Evolutionary conservation across 2,888 invertebrate species (phyloP).

Genomic region (Hetaerina titia): DNA sequence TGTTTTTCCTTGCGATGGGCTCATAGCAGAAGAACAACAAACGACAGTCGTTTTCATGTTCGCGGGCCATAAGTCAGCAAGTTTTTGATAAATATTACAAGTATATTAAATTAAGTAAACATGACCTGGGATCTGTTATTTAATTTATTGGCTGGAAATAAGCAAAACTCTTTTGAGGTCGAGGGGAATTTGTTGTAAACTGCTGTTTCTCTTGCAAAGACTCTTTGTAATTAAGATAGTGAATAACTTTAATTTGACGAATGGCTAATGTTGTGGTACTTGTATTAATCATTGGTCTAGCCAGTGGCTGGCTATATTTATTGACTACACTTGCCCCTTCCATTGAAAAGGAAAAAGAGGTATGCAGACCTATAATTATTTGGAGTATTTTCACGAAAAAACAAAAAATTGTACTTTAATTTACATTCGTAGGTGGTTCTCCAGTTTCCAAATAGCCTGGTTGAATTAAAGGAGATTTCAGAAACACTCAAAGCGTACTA

Average conservation of each 20-base stretch:
- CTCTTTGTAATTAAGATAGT: background rate
- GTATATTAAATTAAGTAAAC: background rate
- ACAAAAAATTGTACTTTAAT: background rate
- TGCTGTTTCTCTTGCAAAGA: no score
- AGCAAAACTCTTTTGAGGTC: background rate
- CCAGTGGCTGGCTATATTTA: slow-evolving; percentile 73
- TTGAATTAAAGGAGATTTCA: slow-evolving; percentile 76
- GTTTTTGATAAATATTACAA: background rate
- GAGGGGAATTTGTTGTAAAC: background rate
- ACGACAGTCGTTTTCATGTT: background rate
- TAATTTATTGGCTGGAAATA: background rate
- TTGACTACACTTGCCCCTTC: slow-evolving; percentile 72
- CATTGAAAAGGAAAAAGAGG: slow-evolving; percentile 66
- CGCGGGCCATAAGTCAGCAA: background rate
- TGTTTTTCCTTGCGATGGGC: background rate
- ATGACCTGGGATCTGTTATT: no score
- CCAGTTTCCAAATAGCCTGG: slow-evolving; percentile 77
- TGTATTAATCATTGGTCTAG: slow-evolving; percentile 69
- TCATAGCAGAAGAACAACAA: background rate
- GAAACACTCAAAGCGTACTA: slow-evolving; percentile 77
- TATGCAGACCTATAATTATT: background rate
- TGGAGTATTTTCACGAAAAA: background rate
- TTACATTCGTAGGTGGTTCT: slow-evolving; percentile 73
- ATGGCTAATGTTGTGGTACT: slow-evolving; percentile 69
- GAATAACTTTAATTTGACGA: background rate